Base-by-base conservation (phyloP, 35 echinoderm and acorn worm genomes). In the Chiridota heheva region DNA sequence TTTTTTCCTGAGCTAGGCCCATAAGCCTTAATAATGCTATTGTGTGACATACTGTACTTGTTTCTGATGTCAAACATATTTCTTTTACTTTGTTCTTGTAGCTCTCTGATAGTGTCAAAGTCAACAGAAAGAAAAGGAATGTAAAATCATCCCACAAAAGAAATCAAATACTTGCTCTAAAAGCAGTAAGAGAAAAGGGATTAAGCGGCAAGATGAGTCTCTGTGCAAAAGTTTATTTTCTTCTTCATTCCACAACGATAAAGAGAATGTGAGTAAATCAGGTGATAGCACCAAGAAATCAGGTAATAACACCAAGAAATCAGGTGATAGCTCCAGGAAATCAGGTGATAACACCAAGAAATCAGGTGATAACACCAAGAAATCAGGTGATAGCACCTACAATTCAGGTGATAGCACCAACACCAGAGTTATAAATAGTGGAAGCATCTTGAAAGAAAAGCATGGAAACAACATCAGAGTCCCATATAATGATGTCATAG, bases 51-150 rank as follows among this genome's bases (percentile, higher is more conserved):
- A n/a, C n/a, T n/a, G n/a, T n/a, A n/a, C n/a, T n/a, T n/a, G 22
- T 22, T 32, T 36, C 67, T 36, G 5, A 12, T 18, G 16, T 7
- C 33, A 15, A 34, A 12, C 12, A 13, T 12, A 12, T 18, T 73
- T 20, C 26, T 76, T 71, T 42, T 71, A 12, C 15, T 2, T 69
- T 82, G 31, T 67, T 45, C 42, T 82, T 56, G 44, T 38, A 84
- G 81, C 67, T 69, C 27, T 84, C 81, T 1, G 42, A 59, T 17
- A 84, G 66, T 61, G 44, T 25, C 36, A 73, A 73, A 34, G n/a
- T n/a, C n/a, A 69, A 72, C 40, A 84, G 59, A 46, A 84, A 83
- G 62, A 83, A 70, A 25, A 36, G 24, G 31, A 43, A 38, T 29
- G 72, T 30, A 2, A 53, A 25, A 39, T 76, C 40, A 2, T 55